phyloP scores from a whole-genome alignment of 2,888 invertebrate genomes.

The Pammene aurita region DNA sequence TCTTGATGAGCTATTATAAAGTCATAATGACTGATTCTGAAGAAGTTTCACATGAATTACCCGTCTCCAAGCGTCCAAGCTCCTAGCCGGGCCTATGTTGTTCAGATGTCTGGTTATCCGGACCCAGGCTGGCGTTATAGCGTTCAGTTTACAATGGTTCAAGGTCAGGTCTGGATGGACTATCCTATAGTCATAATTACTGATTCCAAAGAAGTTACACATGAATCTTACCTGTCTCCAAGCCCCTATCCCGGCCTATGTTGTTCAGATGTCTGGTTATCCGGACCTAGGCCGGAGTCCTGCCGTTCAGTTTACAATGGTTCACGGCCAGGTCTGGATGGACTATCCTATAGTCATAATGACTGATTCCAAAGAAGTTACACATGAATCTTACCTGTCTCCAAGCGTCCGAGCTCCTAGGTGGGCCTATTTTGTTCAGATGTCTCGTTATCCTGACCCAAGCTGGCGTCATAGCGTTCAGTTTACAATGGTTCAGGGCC shows the following conservation, averaged over 20 bases:
- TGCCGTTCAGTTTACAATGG: too few relatives aligned
- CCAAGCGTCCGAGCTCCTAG: neutral
- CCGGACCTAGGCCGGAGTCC: neutral
- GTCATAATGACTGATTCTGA: too few relatives aligned
- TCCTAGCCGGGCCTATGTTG: slow-evolving; percentile 1
- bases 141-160: neutral
- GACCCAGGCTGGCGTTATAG: neutral
- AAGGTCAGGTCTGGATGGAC: too few relatives aligned
- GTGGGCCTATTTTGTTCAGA: slow-evolving; percentile 1
- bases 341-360: too few relatives aligned
- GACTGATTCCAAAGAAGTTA: too few relatives aligned
- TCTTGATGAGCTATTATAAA: too few relatives aligned
- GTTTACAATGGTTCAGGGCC: neutral
- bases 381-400: neutral
- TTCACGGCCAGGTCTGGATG: too few relatives aligned
- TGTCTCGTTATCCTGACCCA: neutral
- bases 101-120: neutral
- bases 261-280: neutral
- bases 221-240: neutral
- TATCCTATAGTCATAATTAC: too few relatives aligned
- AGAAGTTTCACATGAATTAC: neutral
- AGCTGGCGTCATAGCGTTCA: neutral
- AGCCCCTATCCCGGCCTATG: neutral
- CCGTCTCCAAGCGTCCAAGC: neutral
- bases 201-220: too few relatives aligned